Evolutionary conservation across 2,113 vertebrate genomes (phyloP), one percentile per base, ranked within the genome.

Genomic region (Puffinus mauretanicus): DNA sequence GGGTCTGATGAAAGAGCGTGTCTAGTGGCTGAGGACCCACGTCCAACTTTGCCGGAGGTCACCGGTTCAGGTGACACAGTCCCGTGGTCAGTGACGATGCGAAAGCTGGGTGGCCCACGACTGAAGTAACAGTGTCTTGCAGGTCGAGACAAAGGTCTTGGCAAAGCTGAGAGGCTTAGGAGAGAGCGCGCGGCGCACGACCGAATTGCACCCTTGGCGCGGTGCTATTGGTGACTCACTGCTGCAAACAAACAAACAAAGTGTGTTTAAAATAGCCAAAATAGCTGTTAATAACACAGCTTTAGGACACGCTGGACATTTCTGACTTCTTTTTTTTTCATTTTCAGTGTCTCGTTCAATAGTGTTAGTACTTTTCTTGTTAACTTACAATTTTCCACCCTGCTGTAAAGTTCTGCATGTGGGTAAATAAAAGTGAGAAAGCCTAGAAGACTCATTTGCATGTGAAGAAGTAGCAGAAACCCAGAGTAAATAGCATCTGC

Each of bases 401-500:
- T 80, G 24, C 62, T 54, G 29, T 86, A 90, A 62, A 3, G 12
- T 72, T 95, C 67, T 91, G 58, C 75, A 30, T 92, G 52, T 82
- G 89, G 79, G 76, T 86, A 94, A 95, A 96, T 86, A 91, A 42
- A 91, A 93, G 73, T 88, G 65, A 80, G 81, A 92, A 73, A 77
- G 82, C 89, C 81, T 78, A 27, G 75, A 92, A 94, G 79, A 49
- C 42, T 94, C 67, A 91, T 95, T 94, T 96, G 46, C 92, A 81
- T 92, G 86, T 86, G 91, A 94, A 88, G 93, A 88, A 89, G 91
- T 42, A 80, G 81, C 89, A 96, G 93, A 88, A 93, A 62, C 47
- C 36, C 58, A 18, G 91, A 87, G 77, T 91, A 88, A 78, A 90
- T 29, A 88, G 83, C 36, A 26, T 90, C 88, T 92, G 88, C 82